Evolutionary conservation across 2,113 vertebrate species (phyloP).

Genomic region (Platichthys flesus): DNA sequence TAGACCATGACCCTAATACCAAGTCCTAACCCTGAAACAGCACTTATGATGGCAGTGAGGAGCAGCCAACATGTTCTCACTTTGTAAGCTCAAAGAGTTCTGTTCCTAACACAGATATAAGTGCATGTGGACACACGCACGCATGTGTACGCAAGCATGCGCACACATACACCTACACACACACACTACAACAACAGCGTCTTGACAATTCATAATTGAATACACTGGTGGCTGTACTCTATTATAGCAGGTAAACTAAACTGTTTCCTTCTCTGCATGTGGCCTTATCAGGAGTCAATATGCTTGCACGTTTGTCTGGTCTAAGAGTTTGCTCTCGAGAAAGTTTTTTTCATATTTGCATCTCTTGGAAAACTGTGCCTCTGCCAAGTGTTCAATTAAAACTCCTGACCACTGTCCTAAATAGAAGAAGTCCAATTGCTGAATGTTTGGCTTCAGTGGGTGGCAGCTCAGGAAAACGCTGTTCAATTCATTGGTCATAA

Average conservation of each 20-base stretch:
- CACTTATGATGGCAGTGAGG: too few species aligned
- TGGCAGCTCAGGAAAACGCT: not conserved
- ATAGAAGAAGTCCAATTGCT: not conserved
- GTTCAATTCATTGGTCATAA: conserved; percentile 1
- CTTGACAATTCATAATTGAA: not conserved
- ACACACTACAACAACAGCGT: not conserved
- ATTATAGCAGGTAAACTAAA: not conserved
- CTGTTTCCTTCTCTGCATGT: not conserved
- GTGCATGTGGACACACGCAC: not conserved
- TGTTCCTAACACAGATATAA: too few species aligned
- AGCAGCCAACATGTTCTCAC: too few species aligned
- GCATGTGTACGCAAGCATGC: not conserved
- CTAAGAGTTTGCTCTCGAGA: not conserved
- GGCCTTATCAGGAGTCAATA: not conserved
- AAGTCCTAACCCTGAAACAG: too few species aligned
- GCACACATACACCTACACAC: not conserved
- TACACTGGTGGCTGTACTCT: not conserved
- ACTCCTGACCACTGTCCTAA: not conserved
- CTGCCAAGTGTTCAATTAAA: conserved; percentile 7
- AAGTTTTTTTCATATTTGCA: not conserved
- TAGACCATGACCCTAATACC: too few species aligned
- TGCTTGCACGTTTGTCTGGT: not conserved
- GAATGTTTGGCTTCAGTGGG: not conserved
- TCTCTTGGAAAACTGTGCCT: not conserved
- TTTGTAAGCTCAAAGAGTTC: too few species aligned